Percentiles rank a stretch among this genome's conserved stretches.
Conservation (phyloP, 2,113 vertebrate species). For the Poeciliopsis occidentalis region DNA sequence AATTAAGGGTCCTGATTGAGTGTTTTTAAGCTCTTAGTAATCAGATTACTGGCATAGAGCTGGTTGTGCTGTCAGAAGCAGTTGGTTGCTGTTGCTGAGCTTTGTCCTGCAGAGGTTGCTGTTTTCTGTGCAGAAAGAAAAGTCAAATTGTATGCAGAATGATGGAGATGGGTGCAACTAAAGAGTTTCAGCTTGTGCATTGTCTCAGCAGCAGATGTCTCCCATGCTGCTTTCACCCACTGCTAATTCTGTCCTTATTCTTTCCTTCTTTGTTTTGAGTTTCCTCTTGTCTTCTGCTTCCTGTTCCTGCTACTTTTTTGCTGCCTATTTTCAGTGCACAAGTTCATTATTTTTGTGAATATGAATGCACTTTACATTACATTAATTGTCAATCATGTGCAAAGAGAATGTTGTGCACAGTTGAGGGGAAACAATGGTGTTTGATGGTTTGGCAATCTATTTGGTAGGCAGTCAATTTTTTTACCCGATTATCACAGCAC, state of each 20-base stretch:
- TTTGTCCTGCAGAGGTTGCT: constrained; percentile 64
- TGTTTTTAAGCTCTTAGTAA: background rate
- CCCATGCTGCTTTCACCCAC: constrained; percentile 41
- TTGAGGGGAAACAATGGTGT: background rate
- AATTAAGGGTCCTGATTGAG: background rate
- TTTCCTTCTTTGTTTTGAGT: constrained; percentile 1
- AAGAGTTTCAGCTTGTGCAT: constrained; percentile 23
- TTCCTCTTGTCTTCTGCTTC: constrained; percentile 4
- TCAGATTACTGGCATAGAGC: background rate
- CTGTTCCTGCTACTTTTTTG: background rate
- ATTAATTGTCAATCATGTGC: background rate
- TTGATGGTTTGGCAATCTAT: too few species aligned
- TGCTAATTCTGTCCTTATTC: background rate
- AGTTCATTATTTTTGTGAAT: background rate
- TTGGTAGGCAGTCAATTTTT: too few species aligned
- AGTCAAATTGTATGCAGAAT: background rate
- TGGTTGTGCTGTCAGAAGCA: background rate
- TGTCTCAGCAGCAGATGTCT: constrained; percentile 60
- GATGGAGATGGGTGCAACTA: constrained; percentile 1
- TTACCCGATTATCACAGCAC: too few species aligned
- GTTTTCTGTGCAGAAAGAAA: constrained; percentile 27
- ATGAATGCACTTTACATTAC: background rate
- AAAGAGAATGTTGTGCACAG: background rate
- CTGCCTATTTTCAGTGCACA: background rate
- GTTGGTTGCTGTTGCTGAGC: background rate